Conservation (phyloP, 2,797 vertebrate species). For the Xiphophorus birchmanni region DNA sequence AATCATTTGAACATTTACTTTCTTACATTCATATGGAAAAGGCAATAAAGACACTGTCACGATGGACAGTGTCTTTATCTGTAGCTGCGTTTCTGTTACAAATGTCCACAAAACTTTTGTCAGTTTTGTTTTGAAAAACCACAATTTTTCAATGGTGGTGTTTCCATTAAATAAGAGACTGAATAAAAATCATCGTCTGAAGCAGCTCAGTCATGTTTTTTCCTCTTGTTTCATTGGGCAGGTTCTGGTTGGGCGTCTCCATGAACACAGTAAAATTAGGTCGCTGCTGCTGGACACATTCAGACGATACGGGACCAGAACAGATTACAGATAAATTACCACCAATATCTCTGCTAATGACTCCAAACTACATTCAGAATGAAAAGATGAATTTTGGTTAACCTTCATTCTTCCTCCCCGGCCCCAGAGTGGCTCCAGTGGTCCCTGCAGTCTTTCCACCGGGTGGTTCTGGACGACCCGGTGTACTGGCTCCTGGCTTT, state of each 20-base stretch:
- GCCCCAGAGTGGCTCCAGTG: constrained; percentile 28
- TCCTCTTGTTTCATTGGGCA: not conserved
- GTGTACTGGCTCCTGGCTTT: constrained; percentile 53
- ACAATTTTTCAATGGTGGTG: too few relatives aligned
- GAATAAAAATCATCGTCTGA: not conserved
- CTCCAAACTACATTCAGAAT: not conserved
- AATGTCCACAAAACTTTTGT: too few relatives aligned
- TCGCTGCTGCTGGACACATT: constrained; percentile 29
- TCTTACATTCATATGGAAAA: too few relatives aligned
- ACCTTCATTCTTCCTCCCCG: not conserved
- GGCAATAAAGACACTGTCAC: too few relatives aligned
- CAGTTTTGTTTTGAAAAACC: too few relatives aligned
- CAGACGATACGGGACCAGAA: constrained; percentile 11
- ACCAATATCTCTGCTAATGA: not conserved
- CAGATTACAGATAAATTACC: not conserved
- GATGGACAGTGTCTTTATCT: too few relatives aligned
- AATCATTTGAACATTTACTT: too few relatives aligned
- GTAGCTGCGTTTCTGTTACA: too few relatives aligned
- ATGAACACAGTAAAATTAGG: not conserved
- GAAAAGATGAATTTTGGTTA: not conserved
- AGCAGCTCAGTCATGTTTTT: not conserved
- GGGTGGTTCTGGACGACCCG: constrained; percentile 27
- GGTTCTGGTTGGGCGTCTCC: not conserved
- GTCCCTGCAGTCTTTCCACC: constrained; percentile 33
- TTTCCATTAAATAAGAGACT: too few relatives aligned